Percentiles rank a stretch among this genome's conserved stretches.
These are phyloP conservation scores for Eupithecia centaureata DNA, from an alignment of 2,888 invertebrate genomes.

Conservation along the genomic window DNA sequence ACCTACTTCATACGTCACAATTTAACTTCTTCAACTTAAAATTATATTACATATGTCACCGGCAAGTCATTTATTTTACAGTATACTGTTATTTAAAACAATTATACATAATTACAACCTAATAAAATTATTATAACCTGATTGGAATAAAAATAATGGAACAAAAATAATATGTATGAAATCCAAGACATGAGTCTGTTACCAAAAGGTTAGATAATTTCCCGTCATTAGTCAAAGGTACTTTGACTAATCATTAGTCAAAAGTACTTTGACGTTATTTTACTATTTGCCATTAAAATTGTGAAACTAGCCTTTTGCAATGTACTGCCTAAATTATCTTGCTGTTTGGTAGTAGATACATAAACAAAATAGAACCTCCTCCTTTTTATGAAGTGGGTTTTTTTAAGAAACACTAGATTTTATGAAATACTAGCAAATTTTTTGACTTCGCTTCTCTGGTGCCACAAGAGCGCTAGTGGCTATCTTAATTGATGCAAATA, in stretches of 20 bases:
- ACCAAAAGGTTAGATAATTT: slow-evolving; percentile 6
- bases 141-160: too few species aligned
- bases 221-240: slow-evolving; percentile 19
- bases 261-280: slow-evolving; percentile 20
- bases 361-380: too few species aligned
- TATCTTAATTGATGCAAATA: background rate
- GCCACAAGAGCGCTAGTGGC: background rate
- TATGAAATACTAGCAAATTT: background rate
- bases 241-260: slow-evolving; percentile 24
- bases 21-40: too few species aligned
- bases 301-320: slow-evolving; percentile 17
- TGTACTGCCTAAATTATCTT: slow-evolving; percentile 23
- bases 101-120: too few species aligned
- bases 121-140: too few species aligned
- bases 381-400: too few species aligned
- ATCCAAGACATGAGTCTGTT: background rate
- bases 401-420: too few species aligned
- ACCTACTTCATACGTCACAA: too few species aligned
- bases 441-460: background rate
- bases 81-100: too few species aligned
- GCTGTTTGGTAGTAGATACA: background rate
- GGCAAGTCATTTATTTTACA: too few species aligned
- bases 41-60: too few species aligned
- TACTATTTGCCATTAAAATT: slow-evolving; percentile 21
- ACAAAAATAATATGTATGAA: too few species aligned